Evolutionary conservation across 2,888 invertebrate species (phyloP), one percentile per base, ranked within the genome.

Genomic region (Polydrusus tereticollis): DNA sequence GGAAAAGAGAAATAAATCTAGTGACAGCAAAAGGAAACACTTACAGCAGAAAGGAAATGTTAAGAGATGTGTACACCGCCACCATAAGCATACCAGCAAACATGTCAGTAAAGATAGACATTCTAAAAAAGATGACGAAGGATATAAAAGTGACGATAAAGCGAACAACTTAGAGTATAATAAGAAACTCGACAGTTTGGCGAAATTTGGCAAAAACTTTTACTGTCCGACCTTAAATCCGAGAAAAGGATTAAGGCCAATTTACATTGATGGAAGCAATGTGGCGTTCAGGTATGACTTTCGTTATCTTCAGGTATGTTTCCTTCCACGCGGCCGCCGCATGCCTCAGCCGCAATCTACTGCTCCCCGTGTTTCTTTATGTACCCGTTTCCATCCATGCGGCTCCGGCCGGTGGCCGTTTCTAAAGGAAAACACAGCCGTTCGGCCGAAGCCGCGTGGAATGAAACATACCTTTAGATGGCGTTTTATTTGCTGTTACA

Each of bases 241-340:
- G 16, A 47, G 58, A 6, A 29, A 36, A 3, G 74, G 74, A 1
- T 29, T 74, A 58, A 65, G 60, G 29, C 74, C 74, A 12, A 68
- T 74, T 20, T 74, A 71, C 18, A 74, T 74, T 14, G 74, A 74
- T 45, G 74, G 74, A 2, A 74, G 71, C 18, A 74, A 74, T 43
- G 64, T 74, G 3, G 71, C 74, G 14, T 74, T 58, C 50, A 62
- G 67, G 70, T 68, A 64, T 26, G 23, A 18, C 7, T n/a, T n/a
- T 45, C 57, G 16, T 38, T 59, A 38, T 43, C 2, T 33, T n/a
- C 18, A 20, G n/a, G 12, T 5, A 23, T 14, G 18, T n/a, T 18
- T 29, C 8, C 8, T 38, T 38, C n/a, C n/a, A n/a, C n/a, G n/a
- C n/a, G n/a, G n/a, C n/a, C n/a, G n/a, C n/a, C n/a, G n/a, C n/a